Percentiles rank a stretch among this genome's conserved stretches.
Conservation (phyloP, 2,113 vertebrate genomes). For the Pithys albifrons region DNA sequence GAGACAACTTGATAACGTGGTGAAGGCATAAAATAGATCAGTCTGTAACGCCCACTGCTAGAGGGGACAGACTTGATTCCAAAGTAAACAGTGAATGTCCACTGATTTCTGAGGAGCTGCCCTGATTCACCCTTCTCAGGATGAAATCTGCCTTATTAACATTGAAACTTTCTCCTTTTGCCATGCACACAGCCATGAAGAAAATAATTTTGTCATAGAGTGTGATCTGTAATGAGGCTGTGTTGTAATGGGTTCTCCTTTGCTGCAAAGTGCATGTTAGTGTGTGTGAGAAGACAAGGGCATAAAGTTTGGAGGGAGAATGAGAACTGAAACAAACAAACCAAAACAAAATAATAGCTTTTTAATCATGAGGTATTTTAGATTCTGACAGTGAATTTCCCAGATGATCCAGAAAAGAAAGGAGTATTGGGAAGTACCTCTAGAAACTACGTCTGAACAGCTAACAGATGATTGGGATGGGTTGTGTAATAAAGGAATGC, state of each 20-base stretch:
- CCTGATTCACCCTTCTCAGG: neutral
- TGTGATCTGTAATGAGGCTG: neutral
- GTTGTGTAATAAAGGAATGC: neutral
- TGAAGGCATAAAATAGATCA: conserved; percentile 1
- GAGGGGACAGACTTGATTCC: neutral
- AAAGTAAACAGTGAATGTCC: neutral
- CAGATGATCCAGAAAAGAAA: neutral
- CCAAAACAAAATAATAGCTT: neutral
- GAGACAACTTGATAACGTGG: conserved; percentile 4
- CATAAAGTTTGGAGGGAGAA: neutral
- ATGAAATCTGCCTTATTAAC: neutral
- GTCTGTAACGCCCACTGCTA: neutral
- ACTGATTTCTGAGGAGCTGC: neutral
- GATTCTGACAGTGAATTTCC: neutral
- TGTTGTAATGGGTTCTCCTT: neutral
- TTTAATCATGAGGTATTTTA: neutral
- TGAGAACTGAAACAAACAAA: neutral
- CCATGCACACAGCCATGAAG: neutral
- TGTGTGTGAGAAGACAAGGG: neutral
- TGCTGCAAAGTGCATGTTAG: neutral
- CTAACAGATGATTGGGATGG: neutral
- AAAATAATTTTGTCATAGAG: neutral
- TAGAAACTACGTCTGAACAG: neutral
- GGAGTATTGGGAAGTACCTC: neutral
- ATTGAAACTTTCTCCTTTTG: neutral